Evolutionary conservation across 2,888 invertebrate species (phyloP).

Genomic region (Camptogramma bilineatum): DNA sequence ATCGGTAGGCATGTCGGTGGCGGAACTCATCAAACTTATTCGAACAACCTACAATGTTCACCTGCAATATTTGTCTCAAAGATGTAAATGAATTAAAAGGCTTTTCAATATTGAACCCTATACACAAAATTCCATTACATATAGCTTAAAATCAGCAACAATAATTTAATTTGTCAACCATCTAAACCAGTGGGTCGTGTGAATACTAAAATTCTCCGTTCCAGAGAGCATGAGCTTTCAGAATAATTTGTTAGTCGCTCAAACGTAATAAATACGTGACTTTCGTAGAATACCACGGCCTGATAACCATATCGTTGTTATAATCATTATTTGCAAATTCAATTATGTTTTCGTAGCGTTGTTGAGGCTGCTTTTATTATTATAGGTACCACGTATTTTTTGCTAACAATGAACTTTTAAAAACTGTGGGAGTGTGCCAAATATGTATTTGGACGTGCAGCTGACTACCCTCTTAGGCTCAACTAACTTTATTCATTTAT

Average conservation of each 20-base stretch:
- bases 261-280: constrained; percentile 34
- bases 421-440: too few species aligned
- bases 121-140: too few species aligned
- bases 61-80: not conserved
- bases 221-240: constrained; percentile 1
- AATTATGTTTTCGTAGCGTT: constrained; percentile 16
- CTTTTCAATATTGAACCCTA: too few species aligned
- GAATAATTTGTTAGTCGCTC: constrained; percentile 25
- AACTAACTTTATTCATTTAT: too few species aligned
- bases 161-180: not conserved
- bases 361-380: not conserved
- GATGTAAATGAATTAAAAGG: too few species aligned
- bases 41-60: not conserved
- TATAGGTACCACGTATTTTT: too few species aligned
- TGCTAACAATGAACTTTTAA: too few species aligned
- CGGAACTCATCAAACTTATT: not conserved
- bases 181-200: not conserved
- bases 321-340: constrained; percentile 4
- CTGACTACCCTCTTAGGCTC: too few species aligned
- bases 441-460: too few species aligned
- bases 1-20: not conserved
- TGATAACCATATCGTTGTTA: not conserved
- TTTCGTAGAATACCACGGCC: constrained; percentile 15
- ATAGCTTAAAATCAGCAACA: not conserved
- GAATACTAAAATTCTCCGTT: not conserved